phyloP scores from a whole-genome alignment of 1,140 invertebrate species.

The Fopius arisanus region DNA sequence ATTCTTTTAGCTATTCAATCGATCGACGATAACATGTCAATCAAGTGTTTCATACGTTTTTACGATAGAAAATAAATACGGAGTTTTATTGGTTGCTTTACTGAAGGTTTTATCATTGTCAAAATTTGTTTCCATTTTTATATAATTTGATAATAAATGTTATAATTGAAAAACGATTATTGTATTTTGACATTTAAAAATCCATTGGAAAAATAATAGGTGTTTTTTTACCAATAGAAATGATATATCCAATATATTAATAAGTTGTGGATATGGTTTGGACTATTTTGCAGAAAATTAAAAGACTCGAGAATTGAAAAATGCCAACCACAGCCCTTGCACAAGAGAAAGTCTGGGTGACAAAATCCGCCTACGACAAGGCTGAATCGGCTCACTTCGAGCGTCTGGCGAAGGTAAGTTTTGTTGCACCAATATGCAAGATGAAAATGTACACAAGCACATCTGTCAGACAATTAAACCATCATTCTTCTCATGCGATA shows the following conservation, averaged over 20 bases:
- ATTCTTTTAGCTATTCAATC: too few species aligned
- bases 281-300: constrained; percentile 18
- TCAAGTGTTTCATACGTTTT: too few species aligned
- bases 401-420: constrained; percentile 60
- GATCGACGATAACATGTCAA: too few species aligned
- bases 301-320: constrained; percentile 31
- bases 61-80: too few species aligned
- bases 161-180: too few species aligned
- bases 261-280: not conserved
- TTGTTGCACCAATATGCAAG: constrained; percentile 5
- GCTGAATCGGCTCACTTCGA: constrained; percentile 64
- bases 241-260: not conserved
- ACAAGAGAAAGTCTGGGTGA: constrained; percentile 65
- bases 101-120: too few species aligned
- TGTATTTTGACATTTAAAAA: too few species aligned
- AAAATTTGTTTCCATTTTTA: too few species aligned
- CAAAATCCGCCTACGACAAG: constrained; percentile 65
- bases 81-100: too few species aligned
- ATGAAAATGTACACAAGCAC: constrained; percentile 32
- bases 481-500: constrained; percentile 9
- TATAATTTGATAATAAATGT: too few species aligned
- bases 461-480: constrained; percentile 31
- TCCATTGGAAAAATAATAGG: too few species aligned
- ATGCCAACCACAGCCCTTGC: constrained; percentile 51
- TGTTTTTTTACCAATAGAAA: too few species aligned